These are phyloP conservation scores for Clinocottus analis DNA, from an alignment of 2,113 vertebrate genomes.

Conservation along the genomic window DNA sequence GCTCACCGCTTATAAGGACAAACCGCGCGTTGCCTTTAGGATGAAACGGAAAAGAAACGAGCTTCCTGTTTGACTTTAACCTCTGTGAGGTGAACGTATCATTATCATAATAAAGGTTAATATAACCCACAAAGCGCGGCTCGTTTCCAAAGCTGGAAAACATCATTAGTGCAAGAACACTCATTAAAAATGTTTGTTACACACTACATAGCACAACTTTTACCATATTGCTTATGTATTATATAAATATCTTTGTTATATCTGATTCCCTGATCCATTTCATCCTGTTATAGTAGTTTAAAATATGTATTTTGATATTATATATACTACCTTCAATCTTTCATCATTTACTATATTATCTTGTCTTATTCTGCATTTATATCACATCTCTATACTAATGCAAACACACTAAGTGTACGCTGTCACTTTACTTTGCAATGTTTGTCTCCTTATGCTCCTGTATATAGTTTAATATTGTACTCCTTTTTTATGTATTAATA, in stretches of 20 bases:
- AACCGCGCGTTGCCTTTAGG: slow-evolving; percentile 21
- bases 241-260: neutral
- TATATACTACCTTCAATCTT: neutral
- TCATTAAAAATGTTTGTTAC: neutral
- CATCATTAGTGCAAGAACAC: neutral
- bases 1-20: slow-evolving; percentile 42
- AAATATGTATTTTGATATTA: neutral
- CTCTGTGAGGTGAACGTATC: neutral
- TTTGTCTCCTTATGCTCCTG: too few species aligned
- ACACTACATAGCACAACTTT: neutral
- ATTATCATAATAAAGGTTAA: neutral
- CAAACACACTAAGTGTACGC: too few species aligned
- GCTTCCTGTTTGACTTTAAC: neutral
- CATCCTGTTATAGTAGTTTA: neutral
- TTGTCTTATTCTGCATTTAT: too few species aligned
- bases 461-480: too few species aligned
- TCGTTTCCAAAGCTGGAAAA: neutral
- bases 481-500: too few species aligned
- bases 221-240: too few species aligned
- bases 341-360: too few species aligned
- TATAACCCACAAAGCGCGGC: neutral
- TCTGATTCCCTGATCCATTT: neutral
- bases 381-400: too few species aligned
- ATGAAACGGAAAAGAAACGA: neutral
- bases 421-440: too few species aligned